Evolutionary conservation across 2,113 vertebrate species (phyloP).

Genomic region (Lycocorax pyrrhopterus): DNA sequence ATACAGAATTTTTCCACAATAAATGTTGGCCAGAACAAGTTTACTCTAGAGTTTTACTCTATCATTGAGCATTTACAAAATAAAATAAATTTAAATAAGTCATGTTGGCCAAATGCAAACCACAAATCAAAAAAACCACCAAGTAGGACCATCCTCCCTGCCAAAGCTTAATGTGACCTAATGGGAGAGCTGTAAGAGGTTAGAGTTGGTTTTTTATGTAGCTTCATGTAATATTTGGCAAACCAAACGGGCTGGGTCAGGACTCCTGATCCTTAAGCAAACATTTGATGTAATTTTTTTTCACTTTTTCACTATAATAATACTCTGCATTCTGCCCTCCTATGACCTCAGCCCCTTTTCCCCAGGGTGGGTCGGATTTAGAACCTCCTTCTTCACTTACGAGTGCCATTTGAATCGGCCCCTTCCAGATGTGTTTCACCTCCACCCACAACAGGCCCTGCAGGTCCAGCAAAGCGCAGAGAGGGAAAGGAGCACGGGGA

Average conservation of each 20-base stretch:
- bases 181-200: conserved; percentile 73
- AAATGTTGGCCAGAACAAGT: conserved; percentile 70
- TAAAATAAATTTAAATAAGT: conserved; percentile 76
- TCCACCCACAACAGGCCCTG: conserved; percentile 52
- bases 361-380: conserved; percentile 17
- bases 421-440: conserved; percentile 56
- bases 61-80: conserved; percentile 75
- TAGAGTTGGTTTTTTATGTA: conserved; percentile 72
- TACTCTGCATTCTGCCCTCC: conserved; percentile 63
- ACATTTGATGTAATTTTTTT: conserved; percentile 73
- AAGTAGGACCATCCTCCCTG: conserved; percentile 67
- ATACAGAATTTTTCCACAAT: conserved; percentile 74
- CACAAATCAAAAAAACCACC: conserved; percentile 81
- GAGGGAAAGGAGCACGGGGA: conserved; percentile 13
- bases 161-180: conserved; percentile 77
- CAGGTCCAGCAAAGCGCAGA: conserved; percentile 55
- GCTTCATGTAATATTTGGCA: conserved; percentile 74
- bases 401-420: conserved; percentile 44
- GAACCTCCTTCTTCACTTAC: conserved; percentile 50
- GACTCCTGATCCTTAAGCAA: conserved; percentile 71
- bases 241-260: conserved; percentile 55
- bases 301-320: conserved; percentile 63
- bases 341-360: conserved; percentile 54
- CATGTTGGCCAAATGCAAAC: conserved; percentile 76
- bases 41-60: conserved; percentile 72